Evolutionary conservation across 2,113 vertebrate species (phyloP), one percentile per base, ranked within the genome.

Genomic region (Dascyllus trimaculatus): DNA sequence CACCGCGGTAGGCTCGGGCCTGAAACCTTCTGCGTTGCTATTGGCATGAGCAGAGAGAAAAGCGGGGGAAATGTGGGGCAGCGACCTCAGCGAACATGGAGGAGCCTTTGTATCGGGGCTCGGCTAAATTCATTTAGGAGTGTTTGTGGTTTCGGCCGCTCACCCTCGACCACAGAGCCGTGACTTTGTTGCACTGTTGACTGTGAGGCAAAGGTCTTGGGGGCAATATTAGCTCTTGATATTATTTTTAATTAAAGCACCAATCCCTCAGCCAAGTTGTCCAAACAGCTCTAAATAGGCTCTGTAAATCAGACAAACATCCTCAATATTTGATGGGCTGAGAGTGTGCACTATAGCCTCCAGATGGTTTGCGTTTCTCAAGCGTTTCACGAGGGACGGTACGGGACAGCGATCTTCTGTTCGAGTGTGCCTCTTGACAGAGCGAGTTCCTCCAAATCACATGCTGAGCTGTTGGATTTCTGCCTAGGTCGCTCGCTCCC

Each of bases 211-310:
- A 83, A 81, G 87, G 91, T 92, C 88, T 89, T 80, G 62, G 77
- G 82, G 81, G 78, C 72, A 69, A 94, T 81, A 91, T 94, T 93
- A 93, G 81, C 83, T 90, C 88, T 87, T 87, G 88, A 92, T 95
- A 94, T 95, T 95, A 94, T 95, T 92, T 95, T 95, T 94, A 95
- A 95, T 95, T 94, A 95, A 94, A 90, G 88, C 84, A 51, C 86
- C 86, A 89, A 94, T 95, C 92, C 92, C 82, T 89, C 90, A 85
- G 72, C 89, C 84, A 84, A 94, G 89, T 93, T 94, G 88, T 93
- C 90, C 91, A 94, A 94, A 95, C 93, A 94, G 81, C 80, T 82
- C 88, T 91, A 93, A 94, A 94, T 91, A 91, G 89, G 90, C 72
- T 70, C 69, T 69, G 88, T 93, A 94, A 95, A 90, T 89, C 91